Conservation (phyloP, 2,113 vertebrate genomes). For the Hylia prasina region DNA sequence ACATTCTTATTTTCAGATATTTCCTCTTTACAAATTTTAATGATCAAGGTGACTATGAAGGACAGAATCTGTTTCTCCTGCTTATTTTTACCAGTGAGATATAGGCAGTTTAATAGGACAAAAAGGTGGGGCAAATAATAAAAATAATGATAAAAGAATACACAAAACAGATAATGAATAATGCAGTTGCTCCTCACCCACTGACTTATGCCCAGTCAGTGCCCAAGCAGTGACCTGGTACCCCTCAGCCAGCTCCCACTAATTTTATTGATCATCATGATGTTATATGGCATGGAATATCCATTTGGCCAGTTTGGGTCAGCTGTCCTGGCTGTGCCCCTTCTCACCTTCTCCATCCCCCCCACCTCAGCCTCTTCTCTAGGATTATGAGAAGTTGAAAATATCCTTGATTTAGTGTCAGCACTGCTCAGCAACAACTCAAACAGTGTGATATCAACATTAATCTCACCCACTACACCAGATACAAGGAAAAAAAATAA, state of each 20-base stretch:
- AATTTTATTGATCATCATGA: not conserved
- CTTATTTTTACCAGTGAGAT: not conserved
- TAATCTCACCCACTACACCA: not conserved
- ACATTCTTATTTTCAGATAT: not conserved
- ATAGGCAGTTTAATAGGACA: too few relatives aligned
- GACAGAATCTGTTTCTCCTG: not conserved
- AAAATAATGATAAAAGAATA: not conserved
- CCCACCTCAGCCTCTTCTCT: rapidly evolving
- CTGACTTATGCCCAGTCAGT: not conserved
- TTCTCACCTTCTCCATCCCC: not conserved
- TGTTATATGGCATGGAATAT: not conserved
- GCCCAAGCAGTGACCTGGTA: not conserved
- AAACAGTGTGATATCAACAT: not conserved
- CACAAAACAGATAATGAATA: not conserved
- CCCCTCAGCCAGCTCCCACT: not conserved
- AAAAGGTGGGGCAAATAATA: not conserved
- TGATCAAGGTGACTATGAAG: not conserved
- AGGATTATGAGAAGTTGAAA: not conserved
- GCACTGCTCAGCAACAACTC: not conserved
- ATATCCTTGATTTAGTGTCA: not conserved
- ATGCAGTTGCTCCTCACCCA: rapidly evolving
- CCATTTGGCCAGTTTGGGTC: not conserved
- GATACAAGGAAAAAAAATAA: not conserved
- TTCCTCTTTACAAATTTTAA: not conserved
- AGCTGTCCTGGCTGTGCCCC: not conserved